Evolutionary conservation across 2,888 invertebrate species (phyloP).

Genomic region (Mythimna impura): DNA sequence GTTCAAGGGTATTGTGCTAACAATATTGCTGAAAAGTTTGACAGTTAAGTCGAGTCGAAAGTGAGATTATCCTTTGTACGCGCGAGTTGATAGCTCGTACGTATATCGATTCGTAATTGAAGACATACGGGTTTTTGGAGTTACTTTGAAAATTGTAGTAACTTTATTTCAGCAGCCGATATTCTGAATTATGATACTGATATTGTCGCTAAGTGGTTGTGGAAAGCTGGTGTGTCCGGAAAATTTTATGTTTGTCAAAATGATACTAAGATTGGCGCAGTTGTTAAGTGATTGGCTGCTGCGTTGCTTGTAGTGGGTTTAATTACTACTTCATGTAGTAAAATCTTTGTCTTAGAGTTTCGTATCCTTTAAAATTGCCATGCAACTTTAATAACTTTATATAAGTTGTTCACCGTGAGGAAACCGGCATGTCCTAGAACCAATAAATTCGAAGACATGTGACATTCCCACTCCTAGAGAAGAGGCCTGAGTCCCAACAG

Average conservation of each 20-base stretch:
- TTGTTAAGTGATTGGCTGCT: no score
- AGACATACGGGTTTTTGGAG: conserved; percentile 12
- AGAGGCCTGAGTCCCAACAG: no score
- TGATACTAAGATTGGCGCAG: background rate
- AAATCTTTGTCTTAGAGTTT: conserved; percentile 13
- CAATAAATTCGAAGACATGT: no score
- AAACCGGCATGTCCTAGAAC: no score
- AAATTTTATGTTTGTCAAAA: background rate
- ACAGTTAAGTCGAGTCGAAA: conserved; percentile 31
- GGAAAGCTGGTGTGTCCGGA: background rate
- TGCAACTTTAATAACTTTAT: background rate
- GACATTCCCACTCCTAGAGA: no score
- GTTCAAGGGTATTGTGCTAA: conserved; percentile 68
- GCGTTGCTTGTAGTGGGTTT: no score
- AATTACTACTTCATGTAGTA: background rate
- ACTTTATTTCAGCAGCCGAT: conserved; percentile 19
- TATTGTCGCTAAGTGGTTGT: conserved; percentile 1
- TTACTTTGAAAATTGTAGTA: conserved; percentile 1
- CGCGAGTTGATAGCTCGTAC: conserved; percentile 62
- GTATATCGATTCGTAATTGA: conserved; percentile 45
- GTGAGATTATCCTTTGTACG: conserved; percentile 68
- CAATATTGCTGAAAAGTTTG: conserved; percentile 70
- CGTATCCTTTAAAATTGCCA: background rate
- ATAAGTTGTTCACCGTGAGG: no score
- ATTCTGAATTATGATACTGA: conserved; percentile 8